Evolutionary conservation across 2,797 vertebrate genomes (phyloP).

Genomic region (Sternotherus odoratus): DNA sequence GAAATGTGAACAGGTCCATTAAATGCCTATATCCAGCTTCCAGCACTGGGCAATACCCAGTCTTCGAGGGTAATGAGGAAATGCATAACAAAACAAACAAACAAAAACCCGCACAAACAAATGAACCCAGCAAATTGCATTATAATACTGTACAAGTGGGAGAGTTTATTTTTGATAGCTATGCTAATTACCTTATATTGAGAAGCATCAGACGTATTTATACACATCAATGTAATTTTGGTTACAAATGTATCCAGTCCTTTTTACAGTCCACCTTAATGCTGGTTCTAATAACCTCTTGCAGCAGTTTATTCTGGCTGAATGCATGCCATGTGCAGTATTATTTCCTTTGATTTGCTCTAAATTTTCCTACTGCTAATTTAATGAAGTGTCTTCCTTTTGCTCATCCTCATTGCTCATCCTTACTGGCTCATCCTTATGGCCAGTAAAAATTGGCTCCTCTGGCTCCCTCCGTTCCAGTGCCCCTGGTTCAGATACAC

Average conservation of each 20-base stretch:
- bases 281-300: slow-evolving; percentile 61
- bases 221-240: slow-evolving; percentile 48
- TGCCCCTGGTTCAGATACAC: background rate
- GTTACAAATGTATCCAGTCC: slow-evolving; percentile 57
- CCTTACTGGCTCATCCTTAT: too few relatives aligned
- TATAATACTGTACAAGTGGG: slow-evolving; percentile 46
- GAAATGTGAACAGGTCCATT: slow-evolving; percentile 62
- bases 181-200: slow-evolving; percentile 49
- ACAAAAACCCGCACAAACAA: background rate
- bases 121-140: slow-evolving; percentile 53
- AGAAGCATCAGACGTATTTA: slow-evolving; percentile 44
- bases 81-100: slow-evolving; percentile 19
- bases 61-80: slow-evolving; percentile 21
- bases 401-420: too few relatives aligned
- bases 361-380: background rate
- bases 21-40: slow-evolving; percentile 26
- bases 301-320: background rate
- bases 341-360: slow-evolving; percentile 54
- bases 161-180: slow-evolving; percentile 64
- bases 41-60: background rate
- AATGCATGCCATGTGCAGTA: slow-evolving; percentile 29
- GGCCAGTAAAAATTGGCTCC: too few relatives aligned
- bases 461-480: too few relatives aligned
- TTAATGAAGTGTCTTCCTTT: slow-evolving; percentile 12
- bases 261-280: slow-evolving; percentile 61